Evolutionary conservation across 2,888 invertebrate species (phyloP).

Genomic region (Rotaria macrura): DNA sequence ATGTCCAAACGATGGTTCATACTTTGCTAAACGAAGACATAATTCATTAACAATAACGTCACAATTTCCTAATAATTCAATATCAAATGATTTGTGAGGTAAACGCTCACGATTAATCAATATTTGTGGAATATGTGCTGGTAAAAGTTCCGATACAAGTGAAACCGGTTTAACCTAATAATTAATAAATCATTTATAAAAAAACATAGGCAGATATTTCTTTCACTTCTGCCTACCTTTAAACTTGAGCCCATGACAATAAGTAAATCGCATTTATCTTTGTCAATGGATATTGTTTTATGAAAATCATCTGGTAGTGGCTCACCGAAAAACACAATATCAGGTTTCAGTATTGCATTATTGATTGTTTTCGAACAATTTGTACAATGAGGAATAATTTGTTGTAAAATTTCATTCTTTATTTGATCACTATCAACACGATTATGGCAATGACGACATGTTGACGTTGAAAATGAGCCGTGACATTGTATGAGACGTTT

Average conservation of each 20-base stretch:
- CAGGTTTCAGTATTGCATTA: constrained; percentile 68
- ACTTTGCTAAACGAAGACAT: constrained; percentile 19
- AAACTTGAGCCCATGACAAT: constrained; percentile 80
- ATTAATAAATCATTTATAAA: neutral
- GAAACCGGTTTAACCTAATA: constrained; percentile 60
- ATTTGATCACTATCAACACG: constrained; percentile 66
- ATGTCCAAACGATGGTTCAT: neutral
- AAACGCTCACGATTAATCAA: constrained; percentile 76
- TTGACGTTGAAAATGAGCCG: constrained; percentile 80
- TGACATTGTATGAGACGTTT: constrained; percentile 75
- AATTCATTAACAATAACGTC: constrained; percentile 42
- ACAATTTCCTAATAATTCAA: constrained; percentile 70
- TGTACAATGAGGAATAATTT: constrained; percentile 48
- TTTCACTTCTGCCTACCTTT: constrained; percentile 54
- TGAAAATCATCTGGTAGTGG: constrained; percentile 72
- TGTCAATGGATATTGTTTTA: constrained; percentile 69
- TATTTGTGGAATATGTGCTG: constrained; percentile 70
- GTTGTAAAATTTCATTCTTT: constrained; percentile 60
- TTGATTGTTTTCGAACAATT: constrained; percentile 38
- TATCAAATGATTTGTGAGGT: constrained; percentile 69
- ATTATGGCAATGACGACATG: constrained; percentile 65
- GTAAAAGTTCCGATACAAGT: constrained; percentile 57
- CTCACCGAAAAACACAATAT: constrained; percentile 89
- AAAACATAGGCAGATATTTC: neutral
- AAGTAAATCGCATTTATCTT: constrained; percentile 69